These are phyloP conservation scores for Serilophus lunatus DNA, from an alignment of 2,113 vertebrate genomes.

Conservation along the genomic window DNA sequence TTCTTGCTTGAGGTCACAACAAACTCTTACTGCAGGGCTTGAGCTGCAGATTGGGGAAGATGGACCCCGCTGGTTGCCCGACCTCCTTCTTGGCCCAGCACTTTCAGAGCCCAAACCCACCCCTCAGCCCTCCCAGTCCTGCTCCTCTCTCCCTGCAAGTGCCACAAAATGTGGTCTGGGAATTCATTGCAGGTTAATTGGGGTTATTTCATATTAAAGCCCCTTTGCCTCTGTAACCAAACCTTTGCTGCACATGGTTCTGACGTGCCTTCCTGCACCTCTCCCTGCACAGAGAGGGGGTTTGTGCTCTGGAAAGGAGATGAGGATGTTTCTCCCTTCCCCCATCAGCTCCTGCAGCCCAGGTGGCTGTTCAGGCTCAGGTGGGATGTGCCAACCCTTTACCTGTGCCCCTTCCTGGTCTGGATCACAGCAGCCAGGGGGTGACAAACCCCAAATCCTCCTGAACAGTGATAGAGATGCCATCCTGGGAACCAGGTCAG, in stretches of 20 bases:
- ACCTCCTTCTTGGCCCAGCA: not conserved
- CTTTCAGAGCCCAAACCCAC: not conserved
- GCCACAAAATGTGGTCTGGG: not conserved
- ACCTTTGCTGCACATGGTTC: not conserved
- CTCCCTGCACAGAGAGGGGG: accelerated
- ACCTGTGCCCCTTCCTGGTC: not conserved
- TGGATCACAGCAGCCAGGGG: not conserved
- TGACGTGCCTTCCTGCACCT: accelerated
- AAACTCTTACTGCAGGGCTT: not conserved
- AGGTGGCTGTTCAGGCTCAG: accelerated
- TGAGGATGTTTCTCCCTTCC: not conserved
- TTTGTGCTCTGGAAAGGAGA: not conserved
- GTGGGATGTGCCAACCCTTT: not conserved
- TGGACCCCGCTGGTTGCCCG: not conserved
- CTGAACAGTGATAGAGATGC: accelerated
- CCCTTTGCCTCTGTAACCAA: not conserved
- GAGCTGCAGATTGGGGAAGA: not conserved
- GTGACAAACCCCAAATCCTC: not conserved
- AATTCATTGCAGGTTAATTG: constrained; percentile 28
- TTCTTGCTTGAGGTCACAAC: not conserved
- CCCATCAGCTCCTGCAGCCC: not conserved
- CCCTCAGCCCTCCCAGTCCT: not conserved
- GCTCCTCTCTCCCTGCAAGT: not conserved
- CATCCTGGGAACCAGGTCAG: not conserved
- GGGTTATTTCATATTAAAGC: constrained; percentile 11